Base-by-base conservation (phyloP, 2,113 vertebrate species). In the Cichladusa arquata region DNA sequence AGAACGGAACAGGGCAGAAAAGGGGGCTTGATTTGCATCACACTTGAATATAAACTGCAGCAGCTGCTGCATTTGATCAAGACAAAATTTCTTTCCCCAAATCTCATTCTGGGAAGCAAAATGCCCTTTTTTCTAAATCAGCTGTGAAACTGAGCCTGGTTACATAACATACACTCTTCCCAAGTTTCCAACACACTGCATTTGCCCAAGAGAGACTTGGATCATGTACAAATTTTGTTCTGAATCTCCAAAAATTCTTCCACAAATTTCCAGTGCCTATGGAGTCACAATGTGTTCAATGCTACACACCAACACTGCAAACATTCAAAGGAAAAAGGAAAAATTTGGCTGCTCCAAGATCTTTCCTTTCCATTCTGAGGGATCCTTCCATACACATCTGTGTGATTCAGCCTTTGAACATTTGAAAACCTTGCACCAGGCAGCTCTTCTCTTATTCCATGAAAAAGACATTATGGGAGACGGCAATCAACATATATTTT, bases 101-200 rank as follows among this genome's bases (percentile, higher is more conserved):
- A 73, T 67, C 83, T 93, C 86, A 84, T 88, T 92, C 81, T 79
- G 77, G 73, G 92, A 95, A 81, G 77, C 77, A 95, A 92, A 96
- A 92, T 91, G 84, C 74, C 80, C 72, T 87, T 92, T 93, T 92
- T 88, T 83, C 82, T 61, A 84, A 74, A 62, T 90, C 31, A 16
- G 44, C 60, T 81, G 72, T 64, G 79, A 96, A 94, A 89, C 90
- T 88, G 47, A 88, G 79, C 76, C 79, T 88, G 62, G 50, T 95
- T 95, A 78, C 48, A 89, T 93, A 91, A 96, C 8, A 15, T 19
- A 51, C n/a, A 60, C 57, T 72, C 66, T 89, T 89, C 92, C 78
- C 93, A 91, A 91, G 65, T 93, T 93, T 77, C 67, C 71, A 86
- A 45, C 58, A 50, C 2, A 19, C 54, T 88, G 31, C 17, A n/a